A percentile compares a stretch with the other conserved stretches of the same genome.
Conservation (phyloP, 2,888 invertebrate species). For the Apodemia zela region DNA sequence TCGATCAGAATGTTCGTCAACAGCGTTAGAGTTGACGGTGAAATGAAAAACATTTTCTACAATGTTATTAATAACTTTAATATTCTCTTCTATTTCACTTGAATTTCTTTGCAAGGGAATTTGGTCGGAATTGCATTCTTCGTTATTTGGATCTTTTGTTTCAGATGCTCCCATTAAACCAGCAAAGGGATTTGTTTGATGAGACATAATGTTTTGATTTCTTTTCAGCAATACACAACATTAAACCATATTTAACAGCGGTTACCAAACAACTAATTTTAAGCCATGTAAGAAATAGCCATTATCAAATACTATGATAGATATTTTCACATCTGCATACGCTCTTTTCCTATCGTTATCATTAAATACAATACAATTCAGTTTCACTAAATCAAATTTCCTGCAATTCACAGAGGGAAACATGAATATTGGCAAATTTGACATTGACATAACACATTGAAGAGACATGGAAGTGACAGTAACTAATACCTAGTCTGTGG, state of each 20-base stretch:
- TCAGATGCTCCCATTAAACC: constrained; percentile 60
- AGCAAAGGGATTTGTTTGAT: constrained; percentile 68
- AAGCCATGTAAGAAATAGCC: background rate
- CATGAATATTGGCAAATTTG: background rate
- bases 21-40: constrained; percentile 80
- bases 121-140: constrained; percentile 42
- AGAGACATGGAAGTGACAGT: background rate
- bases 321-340: background rate
- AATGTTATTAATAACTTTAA: constrained; percentile 70
- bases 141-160: constrained; percentile 40
- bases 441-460: background rate
- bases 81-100: constrained; percentile 47
- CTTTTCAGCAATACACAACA: constrained; percentile 28
- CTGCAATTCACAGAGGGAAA: constrained; percentile 4
- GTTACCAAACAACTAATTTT: background rate
- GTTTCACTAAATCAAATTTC: constrained; percentile 21
- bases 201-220: constrained; percentile 52
- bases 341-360: constrained; percentile 30
- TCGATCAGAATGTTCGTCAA: constrained; percentile 45
- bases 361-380: constrained; percentile 30
- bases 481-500: too few species aligned
- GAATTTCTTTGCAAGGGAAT: constrained; percentile 40
- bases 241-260: constrained; percentile 23
- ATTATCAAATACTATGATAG: background rate
- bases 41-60: constrained; percentile 87